phyloP scores from a whole-genome alignment of 2,888 invertebrate species.

The Alentia gelatinosa region DNA sequence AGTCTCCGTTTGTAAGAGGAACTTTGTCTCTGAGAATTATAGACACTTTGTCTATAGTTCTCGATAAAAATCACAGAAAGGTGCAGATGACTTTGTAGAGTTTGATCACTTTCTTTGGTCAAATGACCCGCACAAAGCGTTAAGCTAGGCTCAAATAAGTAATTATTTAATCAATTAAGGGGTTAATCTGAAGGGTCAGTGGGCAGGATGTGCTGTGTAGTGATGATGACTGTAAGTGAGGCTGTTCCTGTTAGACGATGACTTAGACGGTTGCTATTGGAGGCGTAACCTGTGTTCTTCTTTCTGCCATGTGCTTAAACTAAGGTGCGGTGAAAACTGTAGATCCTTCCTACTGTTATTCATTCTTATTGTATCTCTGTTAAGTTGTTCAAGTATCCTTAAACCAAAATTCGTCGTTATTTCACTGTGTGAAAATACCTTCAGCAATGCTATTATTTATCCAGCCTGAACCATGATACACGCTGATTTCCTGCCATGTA shows the following conservation, averaged over 20 bases:
- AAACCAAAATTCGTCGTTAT: not conserved
- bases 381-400: not conserved
- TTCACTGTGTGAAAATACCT: conserved; percentile 26
- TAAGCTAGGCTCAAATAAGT: conserved; percentile 16
- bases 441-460: not conserved
- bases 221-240: not conserved
- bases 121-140: not conserved
- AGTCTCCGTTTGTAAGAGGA: not conserved
- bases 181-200: not conserved
- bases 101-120: not conserved
- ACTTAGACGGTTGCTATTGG: not conserved
- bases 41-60: not conserved
- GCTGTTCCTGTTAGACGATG: not conserved
- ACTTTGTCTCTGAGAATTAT: not conserved
- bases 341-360: not conserved
- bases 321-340: not conserved
- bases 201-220: not conserved
- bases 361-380: not conserved
- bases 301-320: conserved; percentile 15
- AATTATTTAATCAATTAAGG: not conserved
- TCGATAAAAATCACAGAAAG: not conserved
- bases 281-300: not conserved
- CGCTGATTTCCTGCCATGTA: not conserved
- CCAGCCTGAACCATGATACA: not conserved
- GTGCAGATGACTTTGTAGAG: not conserved